phyloP scores from a whole-genome alignment of 2,797 vertebrate genomes.

The Meriones psammophilus region DNA sequence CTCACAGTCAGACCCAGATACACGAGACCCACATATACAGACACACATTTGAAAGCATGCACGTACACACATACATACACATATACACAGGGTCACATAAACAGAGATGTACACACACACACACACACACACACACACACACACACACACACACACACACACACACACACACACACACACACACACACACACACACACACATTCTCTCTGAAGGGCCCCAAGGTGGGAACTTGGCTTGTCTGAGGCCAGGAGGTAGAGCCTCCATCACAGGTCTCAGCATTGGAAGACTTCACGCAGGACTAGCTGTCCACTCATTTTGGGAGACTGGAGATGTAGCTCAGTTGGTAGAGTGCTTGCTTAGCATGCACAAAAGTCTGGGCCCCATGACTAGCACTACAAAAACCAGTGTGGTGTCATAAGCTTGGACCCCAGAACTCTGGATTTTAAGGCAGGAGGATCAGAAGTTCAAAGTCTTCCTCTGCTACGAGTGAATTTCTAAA shows the following conservation, averaged over 20 bases:
- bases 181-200: not conserved
- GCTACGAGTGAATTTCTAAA: not conserved
- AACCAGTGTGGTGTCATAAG: not conserved
- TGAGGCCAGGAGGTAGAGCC: not conserved
- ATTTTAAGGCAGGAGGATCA: not conserved
- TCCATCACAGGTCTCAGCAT: not conserved
- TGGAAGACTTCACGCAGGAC: not conserved
- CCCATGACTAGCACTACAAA: not conserved
- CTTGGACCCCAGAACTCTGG: not conserved
- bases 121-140: not conserved
- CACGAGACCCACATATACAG: not conserved
- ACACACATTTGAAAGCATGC: too few relatives aligned
- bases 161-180: too few relatives aligned
- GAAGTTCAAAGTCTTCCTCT: not conserved
- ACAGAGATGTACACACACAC: too few relatives aligned
- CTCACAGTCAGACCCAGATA: not conserved
- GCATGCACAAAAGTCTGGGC: not conserved
- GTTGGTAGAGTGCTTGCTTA: too few relatives aligned
- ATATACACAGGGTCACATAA: not conserved
- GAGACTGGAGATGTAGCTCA: not conserved
- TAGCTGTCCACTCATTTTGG: not conserved
- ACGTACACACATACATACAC: not conserved
- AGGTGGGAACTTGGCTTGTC: not conserved
- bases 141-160: too few relatives aligned
- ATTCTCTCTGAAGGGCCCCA: not conserved